These are phyloP conservation scores for Myripristis jacobus DNA, from an alignment of 2,797 vertebrate genomes.

Conservation along the genomic window DNA sequence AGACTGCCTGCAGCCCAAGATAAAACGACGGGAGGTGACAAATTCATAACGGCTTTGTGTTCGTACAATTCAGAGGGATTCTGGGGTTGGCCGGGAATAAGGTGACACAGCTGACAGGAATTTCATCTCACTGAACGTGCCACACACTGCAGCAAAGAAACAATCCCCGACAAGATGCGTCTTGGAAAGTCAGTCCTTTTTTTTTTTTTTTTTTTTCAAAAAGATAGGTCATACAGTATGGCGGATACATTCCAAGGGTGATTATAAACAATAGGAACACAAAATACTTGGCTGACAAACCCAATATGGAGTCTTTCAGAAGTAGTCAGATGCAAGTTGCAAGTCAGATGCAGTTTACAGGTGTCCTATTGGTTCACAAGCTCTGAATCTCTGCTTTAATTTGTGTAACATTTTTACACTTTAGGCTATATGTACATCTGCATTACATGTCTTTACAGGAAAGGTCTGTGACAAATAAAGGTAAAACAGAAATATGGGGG, in stretches of 20 bases:
- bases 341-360: too few species aligned
- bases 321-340: neutral
- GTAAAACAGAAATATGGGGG: neutral
- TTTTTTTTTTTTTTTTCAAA: constrained; percentile 11
- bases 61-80: constrained; percentile 78
- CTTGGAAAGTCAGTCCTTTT: constrained; percentile 62
- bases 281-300: neutral
- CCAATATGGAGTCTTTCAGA: neutral
- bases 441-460: too few species aligned
- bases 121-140: constrained; percentile 78
- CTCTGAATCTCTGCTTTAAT: too few species aligned
- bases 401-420: too few species aligned
- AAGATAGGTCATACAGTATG: constrained; percentile 21
- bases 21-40: constrained; percentile 84
- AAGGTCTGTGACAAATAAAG: too few species aligned
- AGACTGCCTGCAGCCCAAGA: constrained; percentile 80
- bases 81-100: constrained; percentile 73
- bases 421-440: too few species aligned
- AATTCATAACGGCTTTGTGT: constrained; percentile 84
- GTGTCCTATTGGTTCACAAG: too few species aligned
- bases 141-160: constrained; percentile 64
- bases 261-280: constrained; percentile 10
- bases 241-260: constrained; percentile 15
- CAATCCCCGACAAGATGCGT: constrained; percentile 69
- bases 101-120: constrained; percentile 81